phyloP scores from a whole-genome alignment of 2,113 vertebrate species.

The Lycaon pictus region DNA sequence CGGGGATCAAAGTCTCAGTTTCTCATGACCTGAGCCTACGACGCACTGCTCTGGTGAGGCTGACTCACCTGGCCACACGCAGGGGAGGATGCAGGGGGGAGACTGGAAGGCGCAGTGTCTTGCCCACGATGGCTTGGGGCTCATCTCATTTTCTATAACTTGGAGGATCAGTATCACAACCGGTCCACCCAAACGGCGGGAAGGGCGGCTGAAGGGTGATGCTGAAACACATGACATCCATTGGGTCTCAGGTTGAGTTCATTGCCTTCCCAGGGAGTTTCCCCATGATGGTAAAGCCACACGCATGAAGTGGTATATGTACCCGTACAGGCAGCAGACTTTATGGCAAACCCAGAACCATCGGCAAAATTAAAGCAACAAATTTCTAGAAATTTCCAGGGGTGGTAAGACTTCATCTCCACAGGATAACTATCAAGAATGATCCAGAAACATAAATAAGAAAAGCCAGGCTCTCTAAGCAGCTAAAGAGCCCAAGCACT shows the following conservation, averaged over 20 bases:
- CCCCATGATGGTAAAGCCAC: rapidly evolving
- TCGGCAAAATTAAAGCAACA: background rate
- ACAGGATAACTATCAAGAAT: background rate
- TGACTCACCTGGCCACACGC: background rate
- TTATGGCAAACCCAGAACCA: background rate
- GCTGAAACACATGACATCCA: rapidly evolving
- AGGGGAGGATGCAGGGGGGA: rapidly evolving
- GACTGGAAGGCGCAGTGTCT: background rate
- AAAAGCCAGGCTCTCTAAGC: background rate
- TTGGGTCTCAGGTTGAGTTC: background rate
- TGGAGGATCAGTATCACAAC: background rate
- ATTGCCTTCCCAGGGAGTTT: background rate
- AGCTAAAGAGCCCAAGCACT: background rate
- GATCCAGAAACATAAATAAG: background rate
- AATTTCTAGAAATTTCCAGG: background rate
- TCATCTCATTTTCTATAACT: background rate
- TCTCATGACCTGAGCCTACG: background rate
- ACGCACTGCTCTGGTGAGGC: background rate
- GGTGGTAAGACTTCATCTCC: background rate
- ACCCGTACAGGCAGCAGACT: rapidly evolving
- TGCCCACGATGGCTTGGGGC: background rate
- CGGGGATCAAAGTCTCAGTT: background rate
- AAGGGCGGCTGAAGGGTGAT: background rate
- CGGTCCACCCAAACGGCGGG: rapidly evolving
- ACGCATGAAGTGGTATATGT: rapidly evolving